Conservation (phyloP, 2,888 invertebrate species). For the Chesias legatella region DNA sequence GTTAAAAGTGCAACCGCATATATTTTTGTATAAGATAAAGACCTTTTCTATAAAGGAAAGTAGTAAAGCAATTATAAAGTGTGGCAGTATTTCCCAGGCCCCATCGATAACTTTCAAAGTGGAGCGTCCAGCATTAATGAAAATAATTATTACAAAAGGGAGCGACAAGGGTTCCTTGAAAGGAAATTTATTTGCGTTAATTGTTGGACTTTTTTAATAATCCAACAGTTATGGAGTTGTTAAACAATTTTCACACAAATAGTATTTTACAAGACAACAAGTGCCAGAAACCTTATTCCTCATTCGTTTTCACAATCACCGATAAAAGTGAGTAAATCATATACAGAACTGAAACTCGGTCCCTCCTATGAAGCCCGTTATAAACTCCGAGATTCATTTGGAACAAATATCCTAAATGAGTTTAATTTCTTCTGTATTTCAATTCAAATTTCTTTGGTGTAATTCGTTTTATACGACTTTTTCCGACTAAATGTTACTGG, state of each 20-base stretch:
- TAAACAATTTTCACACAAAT: neutral
- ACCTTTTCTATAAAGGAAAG: too few relatives aligned
- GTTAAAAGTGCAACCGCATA: too few relatives aligned
- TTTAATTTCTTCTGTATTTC: neutral
- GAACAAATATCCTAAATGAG: neutral
- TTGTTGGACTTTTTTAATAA: conserved; percentile 20
- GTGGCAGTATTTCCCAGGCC: neutral
- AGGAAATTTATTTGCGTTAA: conserved; percentile 11
- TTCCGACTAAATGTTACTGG: neutral
- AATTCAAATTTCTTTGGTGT: conserved; percentile 5
- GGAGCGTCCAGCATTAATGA: conserved; percentile 11
- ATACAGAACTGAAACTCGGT: too few relatives aligned
- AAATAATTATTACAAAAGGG: conserved; percentile 19
- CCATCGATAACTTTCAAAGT: conserved; percentile 3
- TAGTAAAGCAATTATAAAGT: neutral
- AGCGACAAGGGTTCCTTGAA: conserved; percentile 12
- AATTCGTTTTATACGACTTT: neutral
- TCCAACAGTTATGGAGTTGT: conserved; percentile 7
- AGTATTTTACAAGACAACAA: neutral
- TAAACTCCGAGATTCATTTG: too few relatives aligned
- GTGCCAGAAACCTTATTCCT: neutral
- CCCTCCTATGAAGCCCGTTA: too few relatives aligned
- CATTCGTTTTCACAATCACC: neutral
- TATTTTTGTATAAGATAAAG: too few relatives aligned
- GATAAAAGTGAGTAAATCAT: neutral